Evolutionary conservation across 1,140 invertebrate species (phyloP), one percentile per base, ranked within the genome.

Genomic region (Coenobita brevimanus): DNA sequence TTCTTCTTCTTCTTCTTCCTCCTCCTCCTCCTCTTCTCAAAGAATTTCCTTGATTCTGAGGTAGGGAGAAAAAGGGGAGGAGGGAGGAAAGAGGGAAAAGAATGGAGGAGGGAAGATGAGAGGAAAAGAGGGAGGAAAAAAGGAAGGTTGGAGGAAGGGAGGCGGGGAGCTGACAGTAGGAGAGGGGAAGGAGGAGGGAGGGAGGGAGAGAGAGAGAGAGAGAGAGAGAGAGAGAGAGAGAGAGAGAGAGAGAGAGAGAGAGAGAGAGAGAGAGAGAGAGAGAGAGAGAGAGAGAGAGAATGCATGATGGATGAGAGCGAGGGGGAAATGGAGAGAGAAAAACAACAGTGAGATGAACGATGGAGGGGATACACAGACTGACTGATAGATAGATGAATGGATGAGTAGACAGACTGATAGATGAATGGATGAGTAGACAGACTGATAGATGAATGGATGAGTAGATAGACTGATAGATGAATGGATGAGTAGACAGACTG

Each of bases 161-260:
- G 43, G 41, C 21, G 75, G n/a, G 8, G 3, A 24, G n/a, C 6
- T 43, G 62, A 24, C 4, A 24, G 62, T 10, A 4, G 4, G 62
- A 67, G n/a, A 24, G 62, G 30, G 6, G 30, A n/a, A 24, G 8
- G 4, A n/a, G n/a, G n/a, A 67, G 62, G n/a, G 62, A 67, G 62
- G n/a, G n/a, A 67, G 6, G n/a, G 62, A 67, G 62, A 67, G n/a
- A 10, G 6, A 67, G 62, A 24, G n/a, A 67, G 71, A 67, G 8
- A 67, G n/a, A 24, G 62, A 67, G 62, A 24, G 62, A 24, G 62
- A 24, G 8, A 67, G 62, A 10, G 62, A 67, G n/a, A 24, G 6
- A 67, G 62, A 67, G 62, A 67, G 62, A 67, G 62, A 67, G 62
- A 67, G 62, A 67, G 62, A 67, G 62, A 67, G 62, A 67, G 62